Evolutionary conservation across 2,113 vertebrate species (phyloP).

Genomic region (Carollia perspicillata): DNA sequence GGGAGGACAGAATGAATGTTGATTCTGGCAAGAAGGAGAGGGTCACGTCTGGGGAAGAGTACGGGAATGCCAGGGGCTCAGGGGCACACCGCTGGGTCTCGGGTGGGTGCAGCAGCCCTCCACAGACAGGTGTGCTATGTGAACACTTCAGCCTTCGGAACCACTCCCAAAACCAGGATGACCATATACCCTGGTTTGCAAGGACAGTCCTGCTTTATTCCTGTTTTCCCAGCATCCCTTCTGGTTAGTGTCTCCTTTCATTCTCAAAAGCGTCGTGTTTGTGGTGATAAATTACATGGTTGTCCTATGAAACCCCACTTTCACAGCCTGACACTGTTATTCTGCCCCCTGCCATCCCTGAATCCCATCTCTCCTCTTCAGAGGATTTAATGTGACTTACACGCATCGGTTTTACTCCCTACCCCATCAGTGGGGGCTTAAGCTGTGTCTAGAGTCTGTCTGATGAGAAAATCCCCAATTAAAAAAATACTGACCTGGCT

Average conservation of each 20-base stretch:
- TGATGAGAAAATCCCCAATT: background rate
- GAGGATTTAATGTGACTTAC: no score
- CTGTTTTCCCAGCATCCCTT: background rate
- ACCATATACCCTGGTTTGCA: no score
- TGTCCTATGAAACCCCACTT: background rate
- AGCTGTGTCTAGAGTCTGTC: background rate
- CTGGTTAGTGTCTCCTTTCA: background rate
- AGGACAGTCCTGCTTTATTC: background rate
- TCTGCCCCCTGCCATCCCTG: background rate
- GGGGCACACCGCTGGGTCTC: background rate
- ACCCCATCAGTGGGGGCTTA: background rate
- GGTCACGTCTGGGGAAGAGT: background rate
- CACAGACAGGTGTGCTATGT: fast-evolving
- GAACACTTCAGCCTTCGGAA: background rate
- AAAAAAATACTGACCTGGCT: background rate
- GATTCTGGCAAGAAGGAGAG: background rate
- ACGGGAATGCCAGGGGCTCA: background rate
- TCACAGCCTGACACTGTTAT: background rate
- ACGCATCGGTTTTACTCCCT: background rate
- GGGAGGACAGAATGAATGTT: background rate
- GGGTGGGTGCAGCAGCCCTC: background rate
- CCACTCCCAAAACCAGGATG: background rate
- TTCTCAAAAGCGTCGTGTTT: background rate
- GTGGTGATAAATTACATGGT: background rate
- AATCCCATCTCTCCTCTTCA: background rate